These are phyloP conservation scores for Hiodon tergisus DNA, from an alignment of 2,113 vertebrate genomes.

Conservation along the genomic window DNA sequence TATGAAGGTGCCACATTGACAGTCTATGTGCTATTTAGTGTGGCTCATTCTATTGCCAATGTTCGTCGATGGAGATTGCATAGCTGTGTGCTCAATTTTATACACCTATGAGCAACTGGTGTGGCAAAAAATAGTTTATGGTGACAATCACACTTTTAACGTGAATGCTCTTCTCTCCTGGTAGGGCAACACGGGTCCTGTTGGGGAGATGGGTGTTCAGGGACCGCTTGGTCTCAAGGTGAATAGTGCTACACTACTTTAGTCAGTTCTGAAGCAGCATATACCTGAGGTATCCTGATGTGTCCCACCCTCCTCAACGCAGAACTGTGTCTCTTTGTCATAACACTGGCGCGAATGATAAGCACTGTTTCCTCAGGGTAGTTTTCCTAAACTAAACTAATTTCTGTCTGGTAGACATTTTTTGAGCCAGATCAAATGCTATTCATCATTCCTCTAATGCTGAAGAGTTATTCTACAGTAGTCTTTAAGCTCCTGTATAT, in stretches of 20 bases:
- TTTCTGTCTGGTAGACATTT: background rate
- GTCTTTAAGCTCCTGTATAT: too few relatives aligned
- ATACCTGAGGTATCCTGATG: background rate
- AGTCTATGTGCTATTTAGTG: too few relatives aligned
- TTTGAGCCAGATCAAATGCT: too few relatives aligned
- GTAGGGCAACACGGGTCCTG: slow-evolving; percentile 86
- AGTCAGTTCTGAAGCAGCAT: too few relatives aligned
- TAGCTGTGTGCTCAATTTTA: too few relatives aligned
- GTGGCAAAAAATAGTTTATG: too few relatives aligned
- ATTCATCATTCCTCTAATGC: too few relatives aligned
- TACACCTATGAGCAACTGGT: too few relatives aligned
- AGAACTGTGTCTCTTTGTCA: background rate
- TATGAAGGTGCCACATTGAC: too few relatives aligned
- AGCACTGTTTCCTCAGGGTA: background rate
- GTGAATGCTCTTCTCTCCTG: slow-evolving; percentile 35
- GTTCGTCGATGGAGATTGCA: too few relatives aligned
- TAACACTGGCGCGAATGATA: background rate
- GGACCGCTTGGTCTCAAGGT: slow-evolving; percentile 94
- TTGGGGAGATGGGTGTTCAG: slow-evolving; percentile 77
- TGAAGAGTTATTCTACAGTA: too few relatives aligned
- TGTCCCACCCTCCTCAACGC: background rate
- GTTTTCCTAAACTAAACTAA: background rate
- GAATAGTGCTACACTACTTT: slow-evolving; percentile 32
- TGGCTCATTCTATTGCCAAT: too few relatives aligned
- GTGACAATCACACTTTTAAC: background rate